Conservation (phyloP, 2,113 vertebrate species). For the Lagenorhynchus albirostris region DNA sequence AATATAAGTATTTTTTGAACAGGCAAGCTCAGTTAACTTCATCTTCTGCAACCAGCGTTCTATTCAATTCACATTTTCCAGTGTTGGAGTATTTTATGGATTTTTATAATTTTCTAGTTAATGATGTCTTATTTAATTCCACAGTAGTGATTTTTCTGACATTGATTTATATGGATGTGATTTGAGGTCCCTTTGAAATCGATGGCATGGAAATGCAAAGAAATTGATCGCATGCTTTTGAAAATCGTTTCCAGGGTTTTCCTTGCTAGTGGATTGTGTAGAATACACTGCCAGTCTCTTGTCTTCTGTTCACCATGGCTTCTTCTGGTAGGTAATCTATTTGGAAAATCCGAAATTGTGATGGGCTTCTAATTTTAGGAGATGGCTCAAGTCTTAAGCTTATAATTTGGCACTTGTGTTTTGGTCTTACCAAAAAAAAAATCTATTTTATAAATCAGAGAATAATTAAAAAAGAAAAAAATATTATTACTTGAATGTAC, state of each 20-base stretch:
- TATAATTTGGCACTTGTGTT: conserved; percentile 30
- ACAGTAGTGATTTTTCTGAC: conserved; percentile 37
- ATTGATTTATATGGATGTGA: conserved; percentile 13
- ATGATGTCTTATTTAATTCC: conserved; percentile 28
- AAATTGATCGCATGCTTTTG: conserved; percentile 69
- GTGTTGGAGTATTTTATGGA: neutral
- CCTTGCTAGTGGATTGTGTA: conserved; percentile 68
- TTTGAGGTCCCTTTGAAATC: conserved; percentile 52
- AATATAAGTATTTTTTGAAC: conserved; percentile 5
- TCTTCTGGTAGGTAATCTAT: conserved; percentile 84
- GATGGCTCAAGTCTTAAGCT: neutral
- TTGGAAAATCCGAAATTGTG: conserved; percentile 38
- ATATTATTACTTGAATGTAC: neutral
- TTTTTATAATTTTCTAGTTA: neutral
- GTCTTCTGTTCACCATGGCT: conserved; percentile 81
- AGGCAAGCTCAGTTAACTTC: neutral
- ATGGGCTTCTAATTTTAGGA: conserved; percentile 1
- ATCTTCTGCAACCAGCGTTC: neutral
- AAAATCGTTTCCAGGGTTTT: conserved; percentile 70
- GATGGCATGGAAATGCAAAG: conserved; percentile 52
- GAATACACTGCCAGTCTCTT: conserved; percentile 63
- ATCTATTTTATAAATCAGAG: conserved; percentile 15
- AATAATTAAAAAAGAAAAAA: conserved; percentile 31
- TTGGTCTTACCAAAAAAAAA: conserved; percentile 7
- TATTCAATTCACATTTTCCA: neutral